Conservation (phyloP, 2,797 vertebrate genomes). For the Vespertilio murinus region DNA sequence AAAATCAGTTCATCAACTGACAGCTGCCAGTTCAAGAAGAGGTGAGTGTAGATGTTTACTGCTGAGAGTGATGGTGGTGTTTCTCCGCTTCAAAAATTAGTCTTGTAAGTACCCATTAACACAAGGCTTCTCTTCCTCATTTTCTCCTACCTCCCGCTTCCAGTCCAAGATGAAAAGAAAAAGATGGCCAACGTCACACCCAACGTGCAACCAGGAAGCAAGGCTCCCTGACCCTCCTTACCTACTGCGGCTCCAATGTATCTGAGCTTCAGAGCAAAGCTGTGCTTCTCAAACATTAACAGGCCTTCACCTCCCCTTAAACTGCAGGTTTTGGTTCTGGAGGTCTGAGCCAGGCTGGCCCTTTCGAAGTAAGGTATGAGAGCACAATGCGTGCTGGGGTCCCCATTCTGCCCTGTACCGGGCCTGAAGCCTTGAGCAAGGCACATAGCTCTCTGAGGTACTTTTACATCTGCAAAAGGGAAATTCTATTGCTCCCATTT, state of each 20-base stretch:
- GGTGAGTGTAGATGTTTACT: neutral
- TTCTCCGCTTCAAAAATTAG: neutral
- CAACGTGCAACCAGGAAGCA: neutral
- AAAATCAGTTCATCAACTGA: conserved; percentile 7
- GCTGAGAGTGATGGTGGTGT: neutral
- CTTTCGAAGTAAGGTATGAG: neutral
- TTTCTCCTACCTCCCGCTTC: neutral
- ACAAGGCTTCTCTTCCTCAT: neutral
- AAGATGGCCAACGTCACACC: neutral
- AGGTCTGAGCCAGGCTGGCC: neutral
- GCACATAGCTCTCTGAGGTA: neutral
- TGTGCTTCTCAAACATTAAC: neutral
- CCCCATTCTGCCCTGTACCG: neutral
- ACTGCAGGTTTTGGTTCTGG: neutral
- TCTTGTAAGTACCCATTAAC: neutral
- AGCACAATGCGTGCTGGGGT: neutral
- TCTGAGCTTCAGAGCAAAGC: neutral
- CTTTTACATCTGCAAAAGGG: neutral
- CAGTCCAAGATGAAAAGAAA: neutral
- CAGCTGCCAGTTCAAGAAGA: neutral
- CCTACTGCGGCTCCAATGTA: neutral
- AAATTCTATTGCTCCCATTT: neutral
- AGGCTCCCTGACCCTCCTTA: too few relatives aligned
- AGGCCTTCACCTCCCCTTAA: neutral
- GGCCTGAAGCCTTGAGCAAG: neutral